Base-by-base conservation (phyloP, 2,888 invertebrate species). In the Synergus umbraculus region DNA sequence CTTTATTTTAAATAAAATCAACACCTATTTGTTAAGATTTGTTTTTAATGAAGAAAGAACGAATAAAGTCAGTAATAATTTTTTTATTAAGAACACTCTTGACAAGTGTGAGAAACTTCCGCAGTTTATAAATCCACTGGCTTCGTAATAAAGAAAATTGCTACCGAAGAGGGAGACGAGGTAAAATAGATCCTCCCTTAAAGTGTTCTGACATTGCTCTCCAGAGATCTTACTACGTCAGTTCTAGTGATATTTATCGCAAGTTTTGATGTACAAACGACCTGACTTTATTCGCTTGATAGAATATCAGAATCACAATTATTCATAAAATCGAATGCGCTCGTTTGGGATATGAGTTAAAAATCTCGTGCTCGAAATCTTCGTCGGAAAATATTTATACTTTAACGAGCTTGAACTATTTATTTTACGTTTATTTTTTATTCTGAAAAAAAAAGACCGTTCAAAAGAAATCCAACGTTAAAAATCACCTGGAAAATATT, bases 71-170 rank as follows among this genome's bases (percentile, higher is more conserved):
- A 13, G 46, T 29, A 46, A 46, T 29, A 69, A 46, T 7, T 67
- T 46, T 15, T 69, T 69, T 46, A 69, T 49, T 69, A 49, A 49
- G 69, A 69, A 49, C 49, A 69, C 46, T 22, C 29, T 13, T 49
- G 46, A 49, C 29, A 69, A 69, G 69, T 49, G 49, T 22, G 29
- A 29, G 49, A 29, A 69, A 69, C 29, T 69, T 69, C 15, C 29
- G 5, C 29, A 29, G 49, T 69, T 49, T 29, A 69, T 69, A 69
- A 69, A 69, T 69, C 69, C 29, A 29, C 46, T 46, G 46, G 29
- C 22, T 69, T 69, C 13, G 49, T 49, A 29, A 37, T 49, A 49
- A 49, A 69, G 69, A 46, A 69, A 69, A 69, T 69, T 46, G 29
- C 69, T 46, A 49, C 37, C 29, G 29, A 54, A 73, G 49, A 29